Conservation (phyloP, 2,888 invertebrate species). For the Agrotis puta region DNA sequence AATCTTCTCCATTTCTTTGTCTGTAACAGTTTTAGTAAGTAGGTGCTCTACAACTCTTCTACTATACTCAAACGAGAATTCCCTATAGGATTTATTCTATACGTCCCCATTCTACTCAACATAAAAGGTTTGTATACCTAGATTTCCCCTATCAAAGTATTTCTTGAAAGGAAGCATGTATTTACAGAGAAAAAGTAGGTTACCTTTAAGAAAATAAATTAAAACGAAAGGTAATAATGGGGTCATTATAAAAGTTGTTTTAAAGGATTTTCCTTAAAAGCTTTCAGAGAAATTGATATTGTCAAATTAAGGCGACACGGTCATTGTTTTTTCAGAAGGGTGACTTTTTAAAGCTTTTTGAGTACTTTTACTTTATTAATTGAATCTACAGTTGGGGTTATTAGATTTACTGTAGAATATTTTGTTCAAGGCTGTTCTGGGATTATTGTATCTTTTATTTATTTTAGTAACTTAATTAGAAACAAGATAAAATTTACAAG, state of each 20-base stretch:
- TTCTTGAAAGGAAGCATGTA: slow-evolving; percentile 19
- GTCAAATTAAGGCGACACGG: slow-evolving; percentile 37
- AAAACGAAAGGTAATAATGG: slow-evolving; percentile 40
- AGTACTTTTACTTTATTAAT: slow-evolving; percentile 8
- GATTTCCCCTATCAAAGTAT: slow-evolving; percentile 22
- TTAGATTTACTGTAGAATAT: neutral
- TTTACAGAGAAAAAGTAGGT: slow-evolving; percentile 38
- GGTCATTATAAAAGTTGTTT: slow-evolving; percentile 30
- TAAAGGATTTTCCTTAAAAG: slow-evolving; percentile 46
- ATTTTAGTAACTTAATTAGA: neutral
- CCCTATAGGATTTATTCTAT: slow-evolving; percentile 43
- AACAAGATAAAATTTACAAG: neutral
- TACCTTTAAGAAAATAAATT: slow-evolving; percentile 47
- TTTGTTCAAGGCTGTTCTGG: neutral
- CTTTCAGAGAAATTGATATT: slow-evolving; percentile 50
- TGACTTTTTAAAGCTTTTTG: neutral
- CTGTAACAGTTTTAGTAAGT: slow-evolving; percentile 11
- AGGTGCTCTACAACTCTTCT: slow-evolving; percentile 2
- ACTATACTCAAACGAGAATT: slow-evolving; percentile 32
- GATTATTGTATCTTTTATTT: neutral
- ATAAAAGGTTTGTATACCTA: slow-evolving; percentile 30
- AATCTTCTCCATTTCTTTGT: neutral
- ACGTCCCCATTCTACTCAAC: slow-evolving; percentile 19
- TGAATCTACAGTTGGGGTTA: neutral
- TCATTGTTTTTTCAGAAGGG: slow-evolving; percentile 27